Conservation (phyloP, 2,797 vertebrate species). For the Phrynocephalus forsythii region DNA sequence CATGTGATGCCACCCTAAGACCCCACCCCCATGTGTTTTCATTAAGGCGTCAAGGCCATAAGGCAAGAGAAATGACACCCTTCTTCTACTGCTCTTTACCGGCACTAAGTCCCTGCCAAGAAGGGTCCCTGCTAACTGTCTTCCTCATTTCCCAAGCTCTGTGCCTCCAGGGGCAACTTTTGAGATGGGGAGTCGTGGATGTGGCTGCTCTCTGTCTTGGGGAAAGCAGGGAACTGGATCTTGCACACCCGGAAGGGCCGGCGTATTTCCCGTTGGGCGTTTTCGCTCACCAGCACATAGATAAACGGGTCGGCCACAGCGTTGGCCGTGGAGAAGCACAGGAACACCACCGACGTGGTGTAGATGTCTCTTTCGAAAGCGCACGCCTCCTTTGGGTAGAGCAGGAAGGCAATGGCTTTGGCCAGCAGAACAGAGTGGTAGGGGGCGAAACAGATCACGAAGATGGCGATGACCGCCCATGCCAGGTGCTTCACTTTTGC, state of each 20-base stretch:
- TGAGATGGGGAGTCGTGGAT: slow-evolving; percentile 46
- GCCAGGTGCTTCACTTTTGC: slow-evolving; percentile 78
- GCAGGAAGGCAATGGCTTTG: slow-evolving; percentile 76
- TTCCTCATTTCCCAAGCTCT: neutral
- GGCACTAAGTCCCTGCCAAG: neutral
- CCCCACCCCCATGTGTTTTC: neutral
- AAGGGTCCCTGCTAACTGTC: neutral
- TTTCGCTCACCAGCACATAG: slow-evolving; percentile 86
- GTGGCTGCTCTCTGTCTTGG: slow-evolving; percentile 57
- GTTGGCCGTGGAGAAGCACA: slow-evolving; percentile 87
- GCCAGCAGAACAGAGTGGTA: slow-evolving; percentile 87
- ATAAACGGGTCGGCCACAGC: slow-evolving; percentile 88
- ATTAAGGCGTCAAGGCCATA: neutral
- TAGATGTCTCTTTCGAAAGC: slow-evolving; percentile 79
- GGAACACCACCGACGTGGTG: slow-evolving; percentile 78
- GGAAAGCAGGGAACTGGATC: slow-evolving; percentile 10
- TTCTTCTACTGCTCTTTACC: neutral
- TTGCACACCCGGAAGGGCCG: slow-evolving; percentile 64
- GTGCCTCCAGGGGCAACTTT: slow-evolving; percentile 49
- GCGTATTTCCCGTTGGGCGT: slow-evolving; percentile 79
- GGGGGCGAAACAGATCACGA: slow-evolving; percentile 89
- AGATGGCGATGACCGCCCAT: slow-evolving; percentile 82
- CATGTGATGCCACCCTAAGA: neutral
- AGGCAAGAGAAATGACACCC: neutral
- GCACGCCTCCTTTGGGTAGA: slow-evolving; percentile 12